These are phyloP conservation scores for Chaetogeoica ovagalla DNA, from an alignment of 2,888 invertebrate species.

Conservation along the genomic window DNA sequence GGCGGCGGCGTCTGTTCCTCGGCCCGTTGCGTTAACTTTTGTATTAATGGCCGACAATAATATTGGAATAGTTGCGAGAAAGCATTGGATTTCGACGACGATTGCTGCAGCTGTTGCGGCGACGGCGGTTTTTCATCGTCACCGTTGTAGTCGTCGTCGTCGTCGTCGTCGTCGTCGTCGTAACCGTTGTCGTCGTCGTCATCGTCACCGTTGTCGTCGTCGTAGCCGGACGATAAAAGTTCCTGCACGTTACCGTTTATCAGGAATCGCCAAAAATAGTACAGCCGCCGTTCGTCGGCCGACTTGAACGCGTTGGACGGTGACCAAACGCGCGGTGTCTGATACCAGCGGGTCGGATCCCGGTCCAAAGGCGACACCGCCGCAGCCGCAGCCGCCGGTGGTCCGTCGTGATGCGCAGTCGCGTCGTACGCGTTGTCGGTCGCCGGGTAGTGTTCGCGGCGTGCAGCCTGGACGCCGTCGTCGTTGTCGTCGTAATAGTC, in stretches of 20 bases:
- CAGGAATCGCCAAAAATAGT: constrained; percentile 38
- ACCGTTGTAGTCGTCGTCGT: neutral
- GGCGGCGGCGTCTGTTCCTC: neutral
- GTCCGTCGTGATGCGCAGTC: neutral
- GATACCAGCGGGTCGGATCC: too few relatives aligned
- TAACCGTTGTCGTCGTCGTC: neutral
- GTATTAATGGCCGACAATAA: too few relatives aligned
- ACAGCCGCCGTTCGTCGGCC: constrained; percentile 28
- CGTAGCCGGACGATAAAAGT: neutral
- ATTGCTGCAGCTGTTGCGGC: neutral
- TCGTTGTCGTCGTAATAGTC: constrained; percentile 6
- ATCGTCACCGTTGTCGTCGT: neutral
- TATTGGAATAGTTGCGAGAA: too few relatives aligned
- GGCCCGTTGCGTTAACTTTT: neutral
- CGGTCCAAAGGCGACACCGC: constrained; percentile 21
- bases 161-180: neutral
- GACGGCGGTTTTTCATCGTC: neutral
- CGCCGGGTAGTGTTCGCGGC: neutral
- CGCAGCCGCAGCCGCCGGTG: constrained; percentile 3
- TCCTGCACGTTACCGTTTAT: neutral
- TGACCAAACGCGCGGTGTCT: constrained; percentile 22
- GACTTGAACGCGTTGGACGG: constrained; percentile 47
- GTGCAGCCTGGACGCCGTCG: neutral
- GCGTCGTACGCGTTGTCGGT: neutral
- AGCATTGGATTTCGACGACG: too few relatives aligned